Percentiles rank a stretch among this genome's conserved stretches.
Conservation (phyloP, 2,797 vertebrate species). For the Sylvilagus floridanus region DNA sequence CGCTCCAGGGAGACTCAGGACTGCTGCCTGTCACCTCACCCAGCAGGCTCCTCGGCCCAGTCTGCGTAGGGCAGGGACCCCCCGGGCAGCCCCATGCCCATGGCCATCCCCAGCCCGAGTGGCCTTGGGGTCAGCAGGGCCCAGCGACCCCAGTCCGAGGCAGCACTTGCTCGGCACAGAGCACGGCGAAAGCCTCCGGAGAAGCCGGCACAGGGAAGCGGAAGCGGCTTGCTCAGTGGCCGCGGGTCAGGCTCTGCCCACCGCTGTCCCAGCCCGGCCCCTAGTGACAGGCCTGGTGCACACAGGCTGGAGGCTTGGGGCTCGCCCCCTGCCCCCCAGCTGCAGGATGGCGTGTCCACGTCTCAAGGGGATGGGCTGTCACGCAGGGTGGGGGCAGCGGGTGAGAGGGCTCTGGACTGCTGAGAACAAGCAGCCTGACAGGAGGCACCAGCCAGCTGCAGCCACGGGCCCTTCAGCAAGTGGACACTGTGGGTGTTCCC, state of each 20-base stretch:
- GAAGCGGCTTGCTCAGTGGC: background rate
- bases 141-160: rapidly evolving
- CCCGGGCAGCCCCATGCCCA: background rate
- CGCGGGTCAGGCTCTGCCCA: too few relatives aligned
- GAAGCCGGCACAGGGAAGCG: rapidly evolving
- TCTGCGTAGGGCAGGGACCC: too few relatives aligned
- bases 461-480: background rate
- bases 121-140: background rate
- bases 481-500: too few relatives aligned
- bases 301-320: background rate
- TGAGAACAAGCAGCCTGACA: too few relatives aligned
- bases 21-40: too few relatives aligned
- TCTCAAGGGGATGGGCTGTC: too few relatives aligned
- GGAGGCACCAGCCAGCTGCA: too few relatives aligned
- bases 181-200: rapidly evolving
- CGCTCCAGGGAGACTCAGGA: too few relatives aligned
- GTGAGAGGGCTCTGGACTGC: too few relatives aligned
- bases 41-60: background rate
- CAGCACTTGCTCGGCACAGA: background rate
- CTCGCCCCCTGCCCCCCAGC: too few relatives aligned
- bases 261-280: background rate
- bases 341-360: rapidly evolving
- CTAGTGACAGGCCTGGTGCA: rapidly evolving
- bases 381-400: background rate
- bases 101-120: rapidly evolving